Base-by-base conservation (phyloP, 2,888 invertebrate species). In the Nasonovia ribisnigri region DNA sequence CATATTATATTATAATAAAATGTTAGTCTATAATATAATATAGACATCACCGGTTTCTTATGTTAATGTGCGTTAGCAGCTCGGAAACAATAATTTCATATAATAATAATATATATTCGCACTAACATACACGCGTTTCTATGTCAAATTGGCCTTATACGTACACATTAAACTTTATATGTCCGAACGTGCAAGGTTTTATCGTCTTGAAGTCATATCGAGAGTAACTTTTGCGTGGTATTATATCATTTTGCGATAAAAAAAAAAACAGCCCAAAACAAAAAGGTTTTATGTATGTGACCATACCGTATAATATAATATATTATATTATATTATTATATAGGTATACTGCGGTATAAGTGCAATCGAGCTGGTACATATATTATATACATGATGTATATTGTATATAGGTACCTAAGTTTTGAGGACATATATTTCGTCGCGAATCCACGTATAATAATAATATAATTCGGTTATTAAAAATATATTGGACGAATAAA, bases 221-320 rank as follows among this genome's bases (percentile, higher is more conserved):
- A 24, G 36, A 91, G 60, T 86, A 57, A 60, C 84, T 86, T 91
- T 86, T 86, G n/a, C 36, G n/a, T 57, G 42, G 57, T 29, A 24
- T 84, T 43, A 91, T 86, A 91, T 91, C 57, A 86, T 91, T 91
- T 91, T 26, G 91, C 29, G 13, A 91, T 86, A 91, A 86, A 86
- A 57, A 84, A 54, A 48, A 42, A 90, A 43, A 67, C 16, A 16
- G 20, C 36, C 20, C 77, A 36, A 77, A 77, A 77, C 77, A 77
- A 77, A 77, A 77, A 77, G 77, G 77, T 77, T 77, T 77, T 77
- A 77, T 77, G 77, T 77, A 57, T 57, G 20, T 36, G 16, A 10
- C 36, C 36, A 77, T 67, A 60, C 6, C 10, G n/a, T 67, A 67
- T 77, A 36, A 77, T 77, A 77, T 20, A 77, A 77, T 20, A 77